Evolutionary conservation across 2,888 invertebrate genomes (phyloP).

Genomic region (Protophormia terraenovae): DNA sequence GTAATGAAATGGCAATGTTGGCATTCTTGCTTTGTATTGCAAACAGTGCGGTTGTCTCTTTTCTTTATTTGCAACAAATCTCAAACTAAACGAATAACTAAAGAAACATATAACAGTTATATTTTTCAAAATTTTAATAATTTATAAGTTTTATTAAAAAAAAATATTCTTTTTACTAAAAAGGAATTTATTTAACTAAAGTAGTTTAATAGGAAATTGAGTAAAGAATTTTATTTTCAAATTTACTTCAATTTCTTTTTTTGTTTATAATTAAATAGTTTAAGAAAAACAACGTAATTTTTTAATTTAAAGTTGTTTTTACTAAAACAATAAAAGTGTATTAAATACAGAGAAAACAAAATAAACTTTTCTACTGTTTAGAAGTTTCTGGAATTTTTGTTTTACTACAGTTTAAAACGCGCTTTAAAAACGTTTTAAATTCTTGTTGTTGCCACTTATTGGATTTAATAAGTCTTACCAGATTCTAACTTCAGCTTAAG

Average conservation of each 20-base stretch:
- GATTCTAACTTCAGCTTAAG: not conserved
- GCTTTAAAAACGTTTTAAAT: conserved; percentile 11
- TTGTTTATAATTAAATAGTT: not conserved
- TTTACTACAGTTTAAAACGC: conserved; percentile 64
- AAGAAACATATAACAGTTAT: conserved; percentile 31
- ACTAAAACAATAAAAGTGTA: too few relatives aligned
- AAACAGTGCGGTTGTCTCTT: conserved; percentile 80
- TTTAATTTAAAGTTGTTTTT: not conserved
- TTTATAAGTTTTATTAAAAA: not conserved
- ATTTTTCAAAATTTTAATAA: conserved; percentile 12
- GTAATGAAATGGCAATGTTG: conserved; percentile 75
- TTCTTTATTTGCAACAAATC: conserved; percentile 62
- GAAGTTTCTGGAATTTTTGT: conserved; percentile 75
- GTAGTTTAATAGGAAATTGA: conserved; percentile 19
- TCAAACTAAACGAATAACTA: conserved; percentile 19
- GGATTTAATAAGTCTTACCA: conserved; percentile 27
- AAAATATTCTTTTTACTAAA: not conserved
- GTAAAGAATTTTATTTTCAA: conserved; percentile 47
- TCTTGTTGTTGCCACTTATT: not conserved
- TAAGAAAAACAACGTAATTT: not conserved
- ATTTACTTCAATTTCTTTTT: conserved; percentile 42
- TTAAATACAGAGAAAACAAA: not conserved
- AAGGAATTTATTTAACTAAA: not conserved
- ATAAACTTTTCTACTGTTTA: conserved; percentile 73
- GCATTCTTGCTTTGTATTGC: conserved; percentile 81